Conservation (phyloP, 2,888 invertebrate species). For the Calephelis perditalis region DNA sequence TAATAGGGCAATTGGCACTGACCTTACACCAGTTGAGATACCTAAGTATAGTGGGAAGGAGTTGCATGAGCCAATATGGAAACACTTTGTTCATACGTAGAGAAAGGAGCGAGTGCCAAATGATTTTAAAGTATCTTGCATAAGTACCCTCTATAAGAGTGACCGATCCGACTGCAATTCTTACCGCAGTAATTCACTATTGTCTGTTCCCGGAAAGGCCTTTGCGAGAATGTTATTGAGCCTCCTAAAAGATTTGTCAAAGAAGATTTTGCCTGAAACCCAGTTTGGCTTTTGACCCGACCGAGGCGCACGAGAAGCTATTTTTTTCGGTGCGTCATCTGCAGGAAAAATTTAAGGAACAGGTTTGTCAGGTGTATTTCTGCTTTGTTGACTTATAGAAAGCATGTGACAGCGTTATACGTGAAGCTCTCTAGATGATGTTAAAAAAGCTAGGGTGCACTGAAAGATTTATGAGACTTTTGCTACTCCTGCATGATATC, state of each 20-base stretch:
- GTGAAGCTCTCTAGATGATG: neutral
- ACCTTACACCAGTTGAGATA: no score
- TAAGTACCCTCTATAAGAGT: neutral
- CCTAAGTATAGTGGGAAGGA: no score
- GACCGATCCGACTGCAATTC: neutral
- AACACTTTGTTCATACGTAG: neutral
- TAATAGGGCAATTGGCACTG: no score
- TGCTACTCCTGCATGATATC: no score
- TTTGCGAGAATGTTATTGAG: neutral
- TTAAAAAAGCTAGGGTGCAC: neutral
- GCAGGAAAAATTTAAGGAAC: conserved; percentile 19
- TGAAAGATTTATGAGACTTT: neutral
- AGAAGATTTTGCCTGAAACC: neutral
- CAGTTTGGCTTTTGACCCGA: conserved; percentile 4
- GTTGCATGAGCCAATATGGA: no score
- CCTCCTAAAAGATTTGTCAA: neutral
- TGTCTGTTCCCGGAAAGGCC: neutral
- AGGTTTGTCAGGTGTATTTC: conserved; percentile 18
- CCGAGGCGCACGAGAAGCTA: conserved; percentile 14
- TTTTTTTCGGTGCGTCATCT: conserved; percentile 17
- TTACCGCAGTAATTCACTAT: neutral
- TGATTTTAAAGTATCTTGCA: neutral
- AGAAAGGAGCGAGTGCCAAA: neutral
- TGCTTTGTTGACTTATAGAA: conserved; percentile 23
- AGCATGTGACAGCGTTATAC: neutral